Base-by-base conservation (phyloP, 1,140 invertebrate genomes). In the Tetramorium parvispinum region DNA sequence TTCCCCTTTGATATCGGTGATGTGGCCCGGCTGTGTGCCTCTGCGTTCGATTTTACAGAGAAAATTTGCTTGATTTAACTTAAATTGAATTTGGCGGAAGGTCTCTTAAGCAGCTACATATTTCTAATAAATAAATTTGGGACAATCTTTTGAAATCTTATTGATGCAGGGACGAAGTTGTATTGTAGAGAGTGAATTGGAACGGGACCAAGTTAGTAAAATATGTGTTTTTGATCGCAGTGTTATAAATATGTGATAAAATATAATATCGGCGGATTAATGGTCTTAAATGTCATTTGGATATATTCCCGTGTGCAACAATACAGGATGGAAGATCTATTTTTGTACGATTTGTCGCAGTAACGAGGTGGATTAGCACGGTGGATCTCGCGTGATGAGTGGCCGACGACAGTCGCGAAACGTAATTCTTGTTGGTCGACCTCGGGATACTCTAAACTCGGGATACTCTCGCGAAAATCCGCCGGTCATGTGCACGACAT, bases 381-480 rank as follows among this genome's bases (percentile, higher is more conserved):
- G 7, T 32, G 55, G 71, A 37, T 73, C 27, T 53, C 43, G 21
- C 40, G n/a, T 59, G 70, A 86, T 73, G 27, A 66, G 21, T 61
- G 43, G 27, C 24, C 59, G 43, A 40, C 66, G 40, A 59, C 59
- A 55, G 49, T 0, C 24, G 32, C 68, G 40, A 37, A 55, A 24
- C n/a, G 53, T 57, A 73, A 53, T 87, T 66, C 37, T 79, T 18
- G 55, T 27, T 37, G 75, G 61, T 86, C 59, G 86, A 89, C 82
- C 83, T 65, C 27, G 32, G 32, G 32, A 32, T 32, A 32, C 63
- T n/a, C 40, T 75, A n/a, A 43, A 10, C 21, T 65, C 16, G 55
- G 13, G 57, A 49, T 76, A 21, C 40, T 4, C 49, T 87, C 51
- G 70, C 51, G 79, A 88, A 85, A 85, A 73, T 88, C 46, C 63